Evolutionary conservation across 1,140 invertebrate genomes (phyloP).

Genomic region (Lordiphosa clarofinis): DNA sequence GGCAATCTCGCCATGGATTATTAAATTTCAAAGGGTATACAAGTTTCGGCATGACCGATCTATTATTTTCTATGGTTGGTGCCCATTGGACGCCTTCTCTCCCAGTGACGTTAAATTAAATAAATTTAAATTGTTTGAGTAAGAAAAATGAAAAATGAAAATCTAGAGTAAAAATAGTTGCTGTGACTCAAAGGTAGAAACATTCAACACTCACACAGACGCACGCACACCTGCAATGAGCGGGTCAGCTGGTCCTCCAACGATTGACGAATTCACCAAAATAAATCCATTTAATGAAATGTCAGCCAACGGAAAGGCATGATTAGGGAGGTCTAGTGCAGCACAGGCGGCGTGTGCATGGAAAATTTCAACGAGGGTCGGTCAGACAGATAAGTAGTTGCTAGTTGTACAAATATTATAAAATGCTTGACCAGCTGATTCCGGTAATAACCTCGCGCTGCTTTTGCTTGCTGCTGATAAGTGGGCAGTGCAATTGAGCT

Average conservation of each 20-base stretch:
- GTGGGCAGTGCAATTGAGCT: too few species aligned
- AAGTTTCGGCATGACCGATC: not conserved
- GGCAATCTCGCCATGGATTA: too few species aligned
- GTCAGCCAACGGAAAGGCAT: constrained; percentile 9
- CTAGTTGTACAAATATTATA: constrained; percentile 13
- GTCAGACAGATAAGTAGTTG: constrained; percentile 13
- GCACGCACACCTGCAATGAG: constrained; percentile 54
- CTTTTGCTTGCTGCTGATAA: too few species aligned
- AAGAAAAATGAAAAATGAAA: constrained; percentile 54
- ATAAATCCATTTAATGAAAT: constrained; percentile 11
- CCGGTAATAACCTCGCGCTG: too few species aligned
- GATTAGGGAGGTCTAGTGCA: constrained; percentile 19
- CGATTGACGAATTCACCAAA: constrained; percentile 24
- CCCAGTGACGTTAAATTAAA: constrained; percentile 43
- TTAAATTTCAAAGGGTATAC: constrained; percentile 6
- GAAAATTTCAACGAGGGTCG: constrained; percentile 45
- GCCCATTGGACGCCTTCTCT: constrained; percentile 16
- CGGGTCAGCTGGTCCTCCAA: constrained; percentile 33
- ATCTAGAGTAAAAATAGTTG: constrained; percentile 71
- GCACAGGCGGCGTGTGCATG: constrained; percentile 19
- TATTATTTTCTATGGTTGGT: constrained; percentile 1
- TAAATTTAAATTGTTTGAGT: constrained; percentile 54
- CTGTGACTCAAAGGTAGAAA: constrained; percentile 54
- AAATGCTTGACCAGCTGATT: constrained; percentile 17
- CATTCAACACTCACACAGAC: not conserved